Evolutionary conservation across 2,797 vertebrate genomes (phyloP).

Genomic region (Telmatherina bonti): DNA sequence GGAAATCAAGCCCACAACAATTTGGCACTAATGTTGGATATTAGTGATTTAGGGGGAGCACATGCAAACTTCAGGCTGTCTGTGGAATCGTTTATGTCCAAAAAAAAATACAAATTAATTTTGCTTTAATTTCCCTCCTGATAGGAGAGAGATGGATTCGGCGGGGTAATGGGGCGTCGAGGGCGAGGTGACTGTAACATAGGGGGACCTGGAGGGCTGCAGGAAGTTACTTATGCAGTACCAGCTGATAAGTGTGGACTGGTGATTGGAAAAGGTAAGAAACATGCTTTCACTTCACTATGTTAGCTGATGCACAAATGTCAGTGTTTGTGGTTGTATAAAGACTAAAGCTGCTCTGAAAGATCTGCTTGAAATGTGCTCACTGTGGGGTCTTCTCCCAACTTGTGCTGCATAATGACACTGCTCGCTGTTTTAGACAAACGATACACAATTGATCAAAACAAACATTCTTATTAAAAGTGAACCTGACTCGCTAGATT

Average conservation of each 20-base stretch:
- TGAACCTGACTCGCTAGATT: slow-evolving; percentile 47
- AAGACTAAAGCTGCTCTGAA: background rate
- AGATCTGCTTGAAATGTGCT: background rate
- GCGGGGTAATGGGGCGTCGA: slow-evolving; percentile 88
- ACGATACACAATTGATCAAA: slow-evolving; percentile 13
- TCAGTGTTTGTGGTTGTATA: background rate
- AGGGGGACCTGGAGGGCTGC: slow-evolving; percentile 88
- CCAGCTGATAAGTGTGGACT: slow-evolving; percentile 98
- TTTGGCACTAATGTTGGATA: background rate
- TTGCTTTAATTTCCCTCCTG: slow-evolving; percentile 8
- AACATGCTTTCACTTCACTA: background rate
- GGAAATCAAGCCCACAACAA: background rate
- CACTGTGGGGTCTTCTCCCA: background rate
- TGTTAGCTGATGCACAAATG: background rate
- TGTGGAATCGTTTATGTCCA: background rate
- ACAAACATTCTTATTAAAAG: slow-evolving; percentile 16
- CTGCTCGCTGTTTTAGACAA: slow-evolving; percentile 5
- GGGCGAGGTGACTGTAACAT: slow-evolving; percentile 90
- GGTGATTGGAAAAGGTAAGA: slow-evolving; percentile 96
- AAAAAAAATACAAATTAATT: background rate
- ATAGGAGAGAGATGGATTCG: slow-evolving; percentile 95
- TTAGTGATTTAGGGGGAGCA: background rate
- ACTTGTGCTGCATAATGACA: background rate
- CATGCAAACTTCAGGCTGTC: background rate
- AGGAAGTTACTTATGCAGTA: slow-evolving; percentile 96